Base-by-base conservation (phyloP, 2,113 vertebrate species). In the Balaenoptera acutorostrata region DNA sequence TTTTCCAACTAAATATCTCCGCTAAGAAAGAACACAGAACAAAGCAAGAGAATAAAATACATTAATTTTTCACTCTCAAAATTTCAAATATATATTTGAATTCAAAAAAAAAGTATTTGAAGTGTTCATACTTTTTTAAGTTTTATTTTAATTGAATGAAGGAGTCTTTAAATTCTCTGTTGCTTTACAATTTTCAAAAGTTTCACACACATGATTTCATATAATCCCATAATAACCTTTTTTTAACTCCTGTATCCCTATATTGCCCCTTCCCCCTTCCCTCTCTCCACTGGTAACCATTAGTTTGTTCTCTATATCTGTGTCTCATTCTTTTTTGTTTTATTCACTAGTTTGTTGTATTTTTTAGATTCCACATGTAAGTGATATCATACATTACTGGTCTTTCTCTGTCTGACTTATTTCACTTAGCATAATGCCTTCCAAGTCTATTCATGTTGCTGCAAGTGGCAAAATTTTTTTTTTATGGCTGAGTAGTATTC, bases 1-100 rank as follows among this genome's bases (percentile, higher is more conserved):
- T 91, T 93, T 93, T 93, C 31, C 31, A 93, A 71, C 33, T 93
- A 93, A 88, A 71, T 74, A 64, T 69, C 9, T 77, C 83, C 75
- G 8, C 3, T 74, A 88, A 69, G 7, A 44, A 52, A 87, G 17
- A 10, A 88, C 3, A 71, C 2, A 71, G 88, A 85, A 77, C 4
- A 92, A 95, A 90, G 7, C 17, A 81, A 84, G 36, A 46, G 29
- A 95, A 88, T 2, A 96, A 92, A 91, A 81, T 18, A 72, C 91
- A 69, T 90, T 31, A 82, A 55, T 80, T 88, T 71, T 91, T 88
- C 29, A 75, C 23, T 91, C 2, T 86, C 8, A 27, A 63, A 77
- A 5, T 91, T 92, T 44, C n/a, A 92, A 93, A 68, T 66, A 61
- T 59, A 18, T 81, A 78, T 87, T 63, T 57, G 8, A 94, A 88